Conservation (phyloP, 1,140 invertebrate genomes). For the Homarus americanus region DNA sequence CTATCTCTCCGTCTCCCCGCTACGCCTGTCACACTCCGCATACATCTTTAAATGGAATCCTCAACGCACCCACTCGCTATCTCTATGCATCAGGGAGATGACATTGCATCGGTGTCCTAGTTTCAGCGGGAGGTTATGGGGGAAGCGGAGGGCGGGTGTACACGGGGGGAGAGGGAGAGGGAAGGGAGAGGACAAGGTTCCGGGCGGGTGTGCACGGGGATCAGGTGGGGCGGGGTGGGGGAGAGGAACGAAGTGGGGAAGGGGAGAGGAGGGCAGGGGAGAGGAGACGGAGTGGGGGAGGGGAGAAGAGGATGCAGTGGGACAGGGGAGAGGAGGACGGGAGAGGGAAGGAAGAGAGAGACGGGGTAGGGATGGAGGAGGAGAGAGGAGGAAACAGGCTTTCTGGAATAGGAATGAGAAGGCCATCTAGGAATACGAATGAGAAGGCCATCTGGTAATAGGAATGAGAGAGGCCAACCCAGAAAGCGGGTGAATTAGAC, state of each 20-base stretch:
- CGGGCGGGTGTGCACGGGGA: not conserved
- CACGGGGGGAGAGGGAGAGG: not conserved
- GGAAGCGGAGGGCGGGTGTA: not conserved
- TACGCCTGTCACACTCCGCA: not conserved
- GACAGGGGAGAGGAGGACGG: not conserved
- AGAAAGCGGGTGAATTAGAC: not conserved
- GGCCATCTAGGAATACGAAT: not conserved
- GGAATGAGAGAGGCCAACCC: not conserved
- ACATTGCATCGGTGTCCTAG: slow-evolving; percentile 6
- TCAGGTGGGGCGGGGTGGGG: not conserved
- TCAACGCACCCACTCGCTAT: not conserved
- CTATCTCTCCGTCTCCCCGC: no score
- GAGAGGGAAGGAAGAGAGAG: not conserved
- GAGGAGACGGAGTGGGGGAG: not conserved
- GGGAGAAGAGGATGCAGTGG: no score
- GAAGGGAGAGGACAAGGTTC: not conserved
- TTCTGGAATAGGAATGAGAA: not conserved
- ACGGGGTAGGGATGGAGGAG: not conserved
- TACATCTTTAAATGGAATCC: not conserved
- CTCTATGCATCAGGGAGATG: slow-evolving; percentile 13
- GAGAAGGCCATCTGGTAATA: not conserved
- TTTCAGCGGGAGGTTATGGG: not conserved
- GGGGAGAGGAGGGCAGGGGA: not conserved
- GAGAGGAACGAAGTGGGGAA: not conserved
- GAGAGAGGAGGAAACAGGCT: not conserved